Base-by-base conservation (phyloP, 2,888 invertebrate genomes). In the Rhodophaea formosa region DNA sequence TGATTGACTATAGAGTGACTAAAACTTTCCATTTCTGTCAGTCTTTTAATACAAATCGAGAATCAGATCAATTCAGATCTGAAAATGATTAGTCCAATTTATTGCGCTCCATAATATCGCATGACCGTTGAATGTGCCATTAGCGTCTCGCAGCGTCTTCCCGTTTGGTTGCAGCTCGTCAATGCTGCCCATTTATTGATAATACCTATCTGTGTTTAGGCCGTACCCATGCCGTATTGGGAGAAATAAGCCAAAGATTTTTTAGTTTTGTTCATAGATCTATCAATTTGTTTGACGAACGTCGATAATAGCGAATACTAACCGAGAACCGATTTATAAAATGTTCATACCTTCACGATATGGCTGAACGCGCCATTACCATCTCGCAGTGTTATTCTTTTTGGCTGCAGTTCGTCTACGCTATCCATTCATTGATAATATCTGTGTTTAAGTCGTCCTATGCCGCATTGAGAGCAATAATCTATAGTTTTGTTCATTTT, bases 151-250 rank as follows among this genome's bases (percentile, higher is more conserved):
- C 23, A 8, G 12, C 49, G 32, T 51, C 51, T 51, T 51, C 17
- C 51, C 51, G 39, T 35, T 49, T 10, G 17, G 51, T 35, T 7
- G 51, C 51, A 16, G 51, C 7, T 14, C 35, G 17, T 51, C 51
- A 51, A 51, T 35, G 51, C 51, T 14, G 51, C 35, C 47, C n/a
- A 51, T 51, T 51, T 35, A 51, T 49, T 49, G 47, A 49, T 49
- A 49, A 49, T 49, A 49, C 30, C 47, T 23, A 49, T 49, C 47
- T 23, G 23, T 29, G 10, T 49, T 30, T 49, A 32, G 30, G 15
- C 47, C 47, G 30, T 49, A 30, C 39, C 39, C 39, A 39, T 39
- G n/a, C 39, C n/a, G 39, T 12, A 23, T 23, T 23, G n/a, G 39
- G 39, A 39, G 39, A 5, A 39, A 39, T 8, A n/a, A 39, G 5